Evolutionary conservation across 2,888 invertebrate genomes (phyloP).

Genomic region (Ommatoiulus sabulosus): DNA sequence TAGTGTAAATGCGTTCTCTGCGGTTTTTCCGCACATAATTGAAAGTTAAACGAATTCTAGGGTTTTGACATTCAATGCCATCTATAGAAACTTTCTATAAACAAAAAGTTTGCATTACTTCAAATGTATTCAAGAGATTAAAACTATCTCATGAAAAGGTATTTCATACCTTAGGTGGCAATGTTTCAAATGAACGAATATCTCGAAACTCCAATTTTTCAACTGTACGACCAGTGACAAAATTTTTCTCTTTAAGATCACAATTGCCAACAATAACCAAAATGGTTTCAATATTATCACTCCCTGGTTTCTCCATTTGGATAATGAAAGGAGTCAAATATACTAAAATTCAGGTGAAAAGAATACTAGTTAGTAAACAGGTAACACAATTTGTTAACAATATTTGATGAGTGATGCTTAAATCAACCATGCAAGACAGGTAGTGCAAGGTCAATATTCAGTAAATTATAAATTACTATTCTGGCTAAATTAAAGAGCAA

Average conservation of each 20-base stretch:
- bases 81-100: constrained; percentile 29
- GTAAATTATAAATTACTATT: too few relatives aligned
- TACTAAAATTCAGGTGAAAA: not conserved
- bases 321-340: constrained; percentile 54
- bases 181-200: constrained; percentile 52
- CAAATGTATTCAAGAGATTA: not conserved
- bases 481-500: too few relatives aligned
- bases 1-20: constrained; percentile 57
- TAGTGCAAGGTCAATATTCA: too few relatives aligned
- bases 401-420: not conserved
- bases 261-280: constrained; percentile 50
- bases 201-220: constrained; percentile 55
- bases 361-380: not conserved
- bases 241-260: constrained; percentile 56
- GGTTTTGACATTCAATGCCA: constrained; percentile 33
- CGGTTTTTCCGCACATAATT: constrained; percentile 58
- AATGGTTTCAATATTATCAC: not conserved
- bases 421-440: not conserved
- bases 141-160: not conserved
- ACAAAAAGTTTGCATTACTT: not conserved
- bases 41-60: constrained; percentile 55
- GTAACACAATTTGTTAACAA: too few relatives aligned
- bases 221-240: constrained; percentile 54
- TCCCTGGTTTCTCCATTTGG: constrained; percentile 55
- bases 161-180: constrained; percentile 39